Evolutionary conservation across 2,113 vertebrate species (phyloP).

Genomic region (Pterophyllum scalare): DNA sequence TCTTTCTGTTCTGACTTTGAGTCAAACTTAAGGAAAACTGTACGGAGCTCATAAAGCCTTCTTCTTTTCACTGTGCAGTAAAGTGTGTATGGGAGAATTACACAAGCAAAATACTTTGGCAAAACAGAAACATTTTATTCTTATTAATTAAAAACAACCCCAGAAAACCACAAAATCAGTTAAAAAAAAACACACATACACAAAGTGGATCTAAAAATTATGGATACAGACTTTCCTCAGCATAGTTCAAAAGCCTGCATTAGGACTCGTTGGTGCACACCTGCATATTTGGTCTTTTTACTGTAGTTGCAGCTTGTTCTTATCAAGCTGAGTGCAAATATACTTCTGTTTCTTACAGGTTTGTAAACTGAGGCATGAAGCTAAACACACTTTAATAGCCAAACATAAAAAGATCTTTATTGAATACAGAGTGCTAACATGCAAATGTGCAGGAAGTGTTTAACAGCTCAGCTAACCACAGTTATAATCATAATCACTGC

Average conservation of each 20-base stretch:
- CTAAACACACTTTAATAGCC: not conserved
- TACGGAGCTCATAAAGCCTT: not conserved
- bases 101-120: too few species aligned
- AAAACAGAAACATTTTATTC: too few species aligned
- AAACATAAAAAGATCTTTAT: not conserved
- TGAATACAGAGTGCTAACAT: not conserved
- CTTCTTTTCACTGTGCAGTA: too few species aligned
- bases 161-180: not conserved
- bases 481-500: not conserved
- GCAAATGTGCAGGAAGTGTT: not conserved
- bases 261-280: not conserved
- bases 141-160: rapidly evolving
- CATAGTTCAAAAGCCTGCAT: not conserved
- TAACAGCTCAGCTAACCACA: not conserved
- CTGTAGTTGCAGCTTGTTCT: not conserved
- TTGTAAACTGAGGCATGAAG: not conserved
- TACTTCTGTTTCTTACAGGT: not conserved
- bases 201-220: too few species aligned
- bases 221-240: too few species aligned
- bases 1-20: not conserved
- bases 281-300: not conserved
- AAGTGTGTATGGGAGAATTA: too few species aligned
- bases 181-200: not conserved
- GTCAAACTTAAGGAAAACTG: not conserved
- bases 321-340: not conserved